Conservation (phyloP, 2,888 invertebrate species). For the Tenthredo amoena region DNA sequence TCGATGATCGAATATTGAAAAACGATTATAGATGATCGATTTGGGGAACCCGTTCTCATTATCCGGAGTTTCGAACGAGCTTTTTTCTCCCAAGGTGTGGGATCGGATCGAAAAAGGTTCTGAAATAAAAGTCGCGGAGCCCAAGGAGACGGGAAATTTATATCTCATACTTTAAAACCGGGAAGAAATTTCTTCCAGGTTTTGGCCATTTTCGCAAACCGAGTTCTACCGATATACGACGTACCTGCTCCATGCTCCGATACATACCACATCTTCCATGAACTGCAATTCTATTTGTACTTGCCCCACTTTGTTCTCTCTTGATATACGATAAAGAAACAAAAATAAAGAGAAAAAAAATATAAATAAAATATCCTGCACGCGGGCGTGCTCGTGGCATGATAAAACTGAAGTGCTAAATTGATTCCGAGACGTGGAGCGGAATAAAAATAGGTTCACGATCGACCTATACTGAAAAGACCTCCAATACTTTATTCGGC, state of each 20-base stretch:
- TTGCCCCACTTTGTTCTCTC: conserved; percentile 23
- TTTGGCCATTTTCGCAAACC: background rate
- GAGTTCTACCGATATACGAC: background rate
- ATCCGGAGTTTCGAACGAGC: background rate
- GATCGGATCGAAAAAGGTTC: background rate
- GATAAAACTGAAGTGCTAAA: conserved; percentile 48
- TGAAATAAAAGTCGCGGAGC: background rate
- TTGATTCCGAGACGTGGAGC: conserved; percentile 16
- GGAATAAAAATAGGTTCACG: conserved; percentile 25
- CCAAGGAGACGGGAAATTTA: background rate
- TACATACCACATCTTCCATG: background rate
- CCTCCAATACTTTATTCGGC: background rate
- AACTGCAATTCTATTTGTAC: conserved; percentile 21
- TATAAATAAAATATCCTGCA: conserved; percentile 4
- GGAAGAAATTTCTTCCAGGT: background rate
- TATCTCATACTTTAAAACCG: background rate
- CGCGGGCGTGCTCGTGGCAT: background rate
- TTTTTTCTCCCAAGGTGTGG: background rate
- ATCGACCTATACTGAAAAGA: background rate
- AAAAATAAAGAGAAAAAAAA: background rate
- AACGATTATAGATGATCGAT: background rate
- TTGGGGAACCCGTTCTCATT: background rate
- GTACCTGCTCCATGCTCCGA: background rate
- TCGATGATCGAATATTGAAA: background rate
- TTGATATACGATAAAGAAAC: background rate